Conservation (phyloP, 2,113 vertebrate species). For the Tautogolabrus adspersus region DNA sequence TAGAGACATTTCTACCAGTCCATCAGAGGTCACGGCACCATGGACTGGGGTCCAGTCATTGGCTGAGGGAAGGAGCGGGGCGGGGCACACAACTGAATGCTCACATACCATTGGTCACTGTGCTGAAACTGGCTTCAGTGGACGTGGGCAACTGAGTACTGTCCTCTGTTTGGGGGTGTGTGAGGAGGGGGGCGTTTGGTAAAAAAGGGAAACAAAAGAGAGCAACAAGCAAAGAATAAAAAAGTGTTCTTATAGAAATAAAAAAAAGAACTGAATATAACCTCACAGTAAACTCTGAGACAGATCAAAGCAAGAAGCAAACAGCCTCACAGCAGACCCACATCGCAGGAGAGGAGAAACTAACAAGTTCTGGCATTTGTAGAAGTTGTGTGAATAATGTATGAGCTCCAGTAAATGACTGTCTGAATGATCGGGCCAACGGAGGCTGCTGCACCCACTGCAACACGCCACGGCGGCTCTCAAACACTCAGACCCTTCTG, state of each 20-base stretch:
- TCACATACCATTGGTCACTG: slow-evolving; percentile 86
- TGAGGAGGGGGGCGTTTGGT: slow-evolving; percentile 55
- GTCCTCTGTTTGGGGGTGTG: slow-evolving; percentile 78
- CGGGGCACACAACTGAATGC: slow-evolving; percentile 62
- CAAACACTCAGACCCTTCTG: slow-evolving; percentile 1
- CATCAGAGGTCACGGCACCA: slow-evolving; percentile 50
- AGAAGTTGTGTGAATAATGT: slow-evolving; percentile 68
- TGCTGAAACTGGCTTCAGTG: slow-evolving; percentile 78
- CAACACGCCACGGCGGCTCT: slow-evolving; percentile 10
- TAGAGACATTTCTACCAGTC: slow-evolving; percentile 36
- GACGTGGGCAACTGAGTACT: slow-evolving; percentile 76
- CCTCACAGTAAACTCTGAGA: no score
- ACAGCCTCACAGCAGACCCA: slow-evolving; percentile 33
- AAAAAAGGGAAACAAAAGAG: slow-evolving; percentile 68
- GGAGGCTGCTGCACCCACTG: slow-evolving; percentile 31
- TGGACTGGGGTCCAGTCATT: slow-evolving; percentile 61
- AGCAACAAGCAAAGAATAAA: slow-evolving; percentile 47
- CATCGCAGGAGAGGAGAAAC: slow-evolving; percentile 49
- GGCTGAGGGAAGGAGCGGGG: slow-evolving; percentile 57
- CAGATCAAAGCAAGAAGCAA: slow-evolving; percentile 40
- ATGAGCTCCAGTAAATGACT: slow-evolving; percentile 67
- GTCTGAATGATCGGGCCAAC: slow-evolving; percentile 58
- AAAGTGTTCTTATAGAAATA: slow-evolving; percentile 26
- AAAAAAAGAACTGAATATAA: slow-evolving; percentile 12
- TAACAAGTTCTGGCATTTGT: slow-evolving; percentile 64